Percentiles rank a stretch among this genome's conserved stretches.
Evolutionary conservation across 1,140 invertebrate species (phyloP).

Genomic region (Ectropis grisescens): DNA sequence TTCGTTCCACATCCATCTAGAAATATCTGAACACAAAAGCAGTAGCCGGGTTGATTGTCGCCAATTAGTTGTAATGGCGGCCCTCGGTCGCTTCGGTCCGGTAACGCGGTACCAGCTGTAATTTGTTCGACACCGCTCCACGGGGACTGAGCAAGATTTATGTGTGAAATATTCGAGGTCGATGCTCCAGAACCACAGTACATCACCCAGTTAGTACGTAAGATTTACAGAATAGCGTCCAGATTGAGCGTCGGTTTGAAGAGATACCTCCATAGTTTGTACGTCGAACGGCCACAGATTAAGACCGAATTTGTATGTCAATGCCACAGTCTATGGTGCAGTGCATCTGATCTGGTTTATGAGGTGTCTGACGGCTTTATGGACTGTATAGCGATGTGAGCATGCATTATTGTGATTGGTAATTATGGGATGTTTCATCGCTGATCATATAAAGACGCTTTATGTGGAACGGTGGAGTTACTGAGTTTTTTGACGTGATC

Average conservation of each 20-base stretch:
- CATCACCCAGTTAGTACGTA: too few species aligned
- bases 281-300: conserved; percentile 9
- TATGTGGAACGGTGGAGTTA: too few species aligned
- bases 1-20: too few species aligned
- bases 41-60: conserved; percentile 43
- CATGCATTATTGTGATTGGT: conserved; percentile 16
- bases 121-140: conserved; percentile 35
- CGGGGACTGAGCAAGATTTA: conserved; percentile 27
- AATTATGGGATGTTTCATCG: conserved; percentile 12
- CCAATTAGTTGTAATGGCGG: conserved; percentile 61
- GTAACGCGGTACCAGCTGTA: conserved; percentile 30
- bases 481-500: too few species aligned
- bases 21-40: too few species aligned
- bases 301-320: conserved; percentile 4
- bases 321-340: neutral
- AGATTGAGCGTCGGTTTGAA: too few species aligned
- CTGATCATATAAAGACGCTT: too few species aligned
- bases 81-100: conserved; percentile 25
- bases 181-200: conserved; percentile 26
- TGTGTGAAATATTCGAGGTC: conserved; percentile 36
- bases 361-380: conserved; percentile 12
- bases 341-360: conserved; percentile 4
- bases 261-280: too few species aligned
- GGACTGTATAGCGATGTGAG: conserved; percentile 2
- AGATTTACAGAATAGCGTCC: too few species aligned